Conservation (phyloP, 1,140 invertebrate genomes). For the Sipha flava region DNA sequence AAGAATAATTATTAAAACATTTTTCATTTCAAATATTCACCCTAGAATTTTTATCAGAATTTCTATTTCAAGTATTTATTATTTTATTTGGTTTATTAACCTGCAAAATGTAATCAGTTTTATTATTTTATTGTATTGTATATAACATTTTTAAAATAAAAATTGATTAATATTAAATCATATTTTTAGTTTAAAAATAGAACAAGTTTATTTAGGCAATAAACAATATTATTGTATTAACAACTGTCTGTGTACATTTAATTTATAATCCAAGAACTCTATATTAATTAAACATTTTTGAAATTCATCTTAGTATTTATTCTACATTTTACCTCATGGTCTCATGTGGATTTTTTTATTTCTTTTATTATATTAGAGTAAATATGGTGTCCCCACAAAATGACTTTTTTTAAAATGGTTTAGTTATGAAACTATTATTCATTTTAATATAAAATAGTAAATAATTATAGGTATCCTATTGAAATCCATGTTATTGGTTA, state of each 20-base stretch:
- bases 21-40: not conserved
- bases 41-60: constrained; percentile 1
- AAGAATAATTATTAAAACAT: not conserved
- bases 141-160: constrained; percentile 21
- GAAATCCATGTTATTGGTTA: no score
- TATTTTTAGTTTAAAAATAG: constrained; percentile 30
- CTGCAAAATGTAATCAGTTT: not conserved
- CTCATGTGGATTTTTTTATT: no score
- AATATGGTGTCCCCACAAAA: no score
- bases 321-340: no score
- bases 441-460: no score
- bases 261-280: no score
- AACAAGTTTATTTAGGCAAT: constrained; percentile 31
- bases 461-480: no score
- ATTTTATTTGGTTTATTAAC: constrained; percentile 16
- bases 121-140: constrained; percentile 29
- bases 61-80: constrained; percentile 14
- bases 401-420: no score
- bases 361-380: no score
- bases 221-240: constrained; percentile 28
- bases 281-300: no score
- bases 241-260: not conserved
- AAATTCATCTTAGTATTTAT: no score
- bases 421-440: no score
- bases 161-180: constrained; percentile 28